phyloP scores from a whole-genome alignment of 2,888 invertebrate species.

The Poecilobothrus nobilitatus region DNA sequence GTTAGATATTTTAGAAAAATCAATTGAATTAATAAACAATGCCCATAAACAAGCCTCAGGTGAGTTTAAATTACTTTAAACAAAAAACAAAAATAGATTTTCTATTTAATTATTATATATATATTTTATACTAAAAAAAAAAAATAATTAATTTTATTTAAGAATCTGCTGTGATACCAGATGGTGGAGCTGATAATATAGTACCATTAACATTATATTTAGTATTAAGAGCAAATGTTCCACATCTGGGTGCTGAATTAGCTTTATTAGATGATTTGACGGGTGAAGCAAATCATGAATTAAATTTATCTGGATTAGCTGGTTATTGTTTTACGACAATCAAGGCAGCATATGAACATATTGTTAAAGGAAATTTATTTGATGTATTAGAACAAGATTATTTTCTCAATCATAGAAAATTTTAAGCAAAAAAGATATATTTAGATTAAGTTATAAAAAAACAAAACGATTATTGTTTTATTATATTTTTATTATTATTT shows the following conservation, averaged over 20 bases:
- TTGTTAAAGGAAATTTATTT: slow-evolving; percentile 19
- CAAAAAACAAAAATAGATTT: too few species aligned
- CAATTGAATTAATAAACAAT: slow-evolving; percentile 38
- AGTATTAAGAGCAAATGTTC: slow-evolving; percentile 40
- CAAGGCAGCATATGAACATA: slow-evolving; percentile 29
- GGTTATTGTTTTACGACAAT: slow-evolving; percentile 43
- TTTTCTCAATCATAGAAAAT: neutral
- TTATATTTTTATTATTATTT: too few species aligned
- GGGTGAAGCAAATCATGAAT: slow-evolving; percentile 39
- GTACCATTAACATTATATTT: slow-evolving; percentile 41
- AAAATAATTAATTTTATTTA: neutral
- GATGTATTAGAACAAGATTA: slow-evolving; percentile 5
- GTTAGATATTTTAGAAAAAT: slow-evolving; percentile 41
- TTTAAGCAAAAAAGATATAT: neutral
- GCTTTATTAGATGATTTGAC: slow-evolving; percentile 42
- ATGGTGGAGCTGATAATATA: slow-evolving; percentile 36
- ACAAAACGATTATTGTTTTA: too few species aligned
- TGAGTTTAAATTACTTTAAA: slow-evolving; percentile 18
- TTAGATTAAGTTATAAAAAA: neutral
- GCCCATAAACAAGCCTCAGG: slow-evolving; percentile 37
- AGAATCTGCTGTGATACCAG: slow-evolving; percentile 35
- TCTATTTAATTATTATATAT: neutral
- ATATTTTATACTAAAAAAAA: neutral
- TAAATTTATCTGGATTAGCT: slow-evolving; percentile 40
- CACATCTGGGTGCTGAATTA: slow-evolving; percentile 42